Base-by-base conservation (phyloP, 2,888 invertebrate genomes). In the Erannis defoliaria region DNA sequence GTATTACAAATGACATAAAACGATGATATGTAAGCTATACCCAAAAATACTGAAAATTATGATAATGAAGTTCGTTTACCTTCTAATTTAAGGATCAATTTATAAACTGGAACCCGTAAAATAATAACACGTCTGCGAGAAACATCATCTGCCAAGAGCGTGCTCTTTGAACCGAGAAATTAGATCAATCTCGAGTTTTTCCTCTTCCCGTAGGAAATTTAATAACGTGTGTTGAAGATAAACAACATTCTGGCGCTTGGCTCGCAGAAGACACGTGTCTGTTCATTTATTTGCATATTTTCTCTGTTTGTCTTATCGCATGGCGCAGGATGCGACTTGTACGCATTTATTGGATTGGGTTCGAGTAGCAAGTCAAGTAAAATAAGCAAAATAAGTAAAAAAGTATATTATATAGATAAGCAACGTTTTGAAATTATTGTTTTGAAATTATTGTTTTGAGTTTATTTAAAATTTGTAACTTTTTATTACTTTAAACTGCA, bases 181-280 rank as follows among this genome's bases (percentile, higher is more conserved):
- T 35, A 59, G 51, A 59, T 58, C 37, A 59, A 55, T 62, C 51
- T 55, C 40, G 23, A 50, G 45, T 50, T 58, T 61, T 62, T 65
- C 62, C 53, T 58, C 48, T 40, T 46, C 48, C 46, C 26, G 18
- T 29, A 46, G 40, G 43, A 61, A 64, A 58, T 60, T 62, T 51
- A 51, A 48, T 51, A 56, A 60, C 46, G 40, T 51, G 19, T 33
- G 42, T 37, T 31, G 55, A 38, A 29, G 45, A 54, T 33, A 57
- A 64, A 60, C 55, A 37, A 37, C 37, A 42, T 43, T 29, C 49
- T 31, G 54, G 46, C 26, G 35, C 45, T 43, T 29, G 14, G 19
- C 43, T 42, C 26, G 40, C 31, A 38, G 26, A 46, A 38, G 33
- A 59, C 21, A 33, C 31, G 33, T 40, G 40, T 40, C 38, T 29